These are phyloP conservation scores for Montipora cactus DNA, from an alignment of 64 coral and sea anemone genomes.

Conservation along the genomic window DNA sequence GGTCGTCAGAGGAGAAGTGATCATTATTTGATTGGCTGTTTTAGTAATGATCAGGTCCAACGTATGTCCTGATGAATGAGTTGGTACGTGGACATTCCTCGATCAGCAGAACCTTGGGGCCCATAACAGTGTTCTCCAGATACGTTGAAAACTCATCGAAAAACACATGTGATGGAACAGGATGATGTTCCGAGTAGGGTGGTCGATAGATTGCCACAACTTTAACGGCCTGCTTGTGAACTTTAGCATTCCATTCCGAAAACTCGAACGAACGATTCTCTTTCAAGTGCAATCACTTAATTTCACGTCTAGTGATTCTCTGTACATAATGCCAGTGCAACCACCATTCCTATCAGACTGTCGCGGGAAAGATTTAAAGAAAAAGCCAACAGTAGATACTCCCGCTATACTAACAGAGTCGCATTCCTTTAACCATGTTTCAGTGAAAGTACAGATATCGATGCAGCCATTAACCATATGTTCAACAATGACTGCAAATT, in stretches of 20 bases:
- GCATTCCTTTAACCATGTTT: too few species aligned
- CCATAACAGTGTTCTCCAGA: slow-evolving; percentile 52
- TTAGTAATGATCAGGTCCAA: too few species aligned
- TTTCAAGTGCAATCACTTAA: slow-evolving; percentile 13
- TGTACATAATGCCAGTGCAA: slow-evolving; percentile 55
- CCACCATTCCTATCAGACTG: slow-evolving; percentile 49
- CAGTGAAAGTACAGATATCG: too few species aligned
- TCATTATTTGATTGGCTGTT: too few species aligned
- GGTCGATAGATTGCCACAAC: slow-evolving; percentile 39
- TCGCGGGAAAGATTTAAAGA: slow-evolving; percentile 22
- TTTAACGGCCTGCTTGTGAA: background rate
- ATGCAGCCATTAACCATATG: too few species aligned
- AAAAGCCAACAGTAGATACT: background rate
- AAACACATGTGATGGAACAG: slow-evolving; percentile 34
- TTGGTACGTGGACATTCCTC: background rate
- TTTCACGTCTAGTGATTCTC: slow-evolving; percentile 33
- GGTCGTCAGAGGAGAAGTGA: too few species aligned
- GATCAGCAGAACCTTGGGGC: slow-evolving; percentile 43
- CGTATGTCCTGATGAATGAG: too few species aligned
- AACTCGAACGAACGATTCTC: slow-evolving; percentile 70
- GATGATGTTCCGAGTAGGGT: slow-evolving; percentile 29
- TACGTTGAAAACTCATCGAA: slow-evolving; percentile 53
- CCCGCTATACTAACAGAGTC: too few species aligned
- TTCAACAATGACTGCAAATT: too few species aligned
- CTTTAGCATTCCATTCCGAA: slow-evolving; percentile 50